Percentiles rank a stretch among this genome's conserved stretches.
phyloP scores from a whole-genome alignment of 2,113 vertebrate species.

The Protomyctophum bolini region DNA sequence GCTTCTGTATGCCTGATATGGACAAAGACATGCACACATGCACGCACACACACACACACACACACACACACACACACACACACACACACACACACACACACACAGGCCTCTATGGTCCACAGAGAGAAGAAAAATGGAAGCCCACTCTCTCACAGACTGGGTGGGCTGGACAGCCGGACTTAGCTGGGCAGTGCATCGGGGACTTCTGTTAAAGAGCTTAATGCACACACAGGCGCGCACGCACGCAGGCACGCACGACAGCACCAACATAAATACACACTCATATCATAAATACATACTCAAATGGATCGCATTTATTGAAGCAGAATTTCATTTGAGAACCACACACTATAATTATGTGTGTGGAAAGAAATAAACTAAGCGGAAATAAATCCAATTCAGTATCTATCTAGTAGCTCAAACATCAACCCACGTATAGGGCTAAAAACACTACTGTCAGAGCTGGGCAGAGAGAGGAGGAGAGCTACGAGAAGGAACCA shows the following conservation, averaged over 20 bases:
- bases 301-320: too few species aligned
- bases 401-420: neutral
- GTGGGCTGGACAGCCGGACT: slow-evolving; percentile 77
- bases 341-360: neutral
- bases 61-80: slow-evolving; percentile 22
- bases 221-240: slow-evolving; percentile 32
- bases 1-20: slow-evolving; percentile 2
- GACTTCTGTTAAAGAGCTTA: slow-evolving; percentile 72
- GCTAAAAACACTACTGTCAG: slow-evolving; percentile 1
- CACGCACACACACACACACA: slow-evolving; percentile 21
- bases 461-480: neutral
- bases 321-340: too few species aligned
- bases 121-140: slow-evolving; percentile 71
- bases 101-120: slow-evolving; percentile 51
- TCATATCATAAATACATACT: neutral
- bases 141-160: slow-evolving; percentile 72
- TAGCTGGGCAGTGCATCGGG: slow-evolving; percentile 54
- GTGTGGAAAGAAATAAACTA: neutral
- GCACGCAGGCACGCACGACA: slow-evolving; percentile 6
- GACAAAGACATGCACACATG: slow-evolving; percentile 23
- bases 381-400: neutral
- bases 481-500: neutral
- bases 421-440: too few species aligned
- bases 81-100: slow-evolving; percentile 24
- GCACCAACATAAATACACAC: slow-evolving; percentile 15